Evolutionary conservation across 2,797 vertebrate genomes (phyloP), one percentile per base, ranked within the genome.

Genomic region (Peromyscus melanophrys): DNA sequence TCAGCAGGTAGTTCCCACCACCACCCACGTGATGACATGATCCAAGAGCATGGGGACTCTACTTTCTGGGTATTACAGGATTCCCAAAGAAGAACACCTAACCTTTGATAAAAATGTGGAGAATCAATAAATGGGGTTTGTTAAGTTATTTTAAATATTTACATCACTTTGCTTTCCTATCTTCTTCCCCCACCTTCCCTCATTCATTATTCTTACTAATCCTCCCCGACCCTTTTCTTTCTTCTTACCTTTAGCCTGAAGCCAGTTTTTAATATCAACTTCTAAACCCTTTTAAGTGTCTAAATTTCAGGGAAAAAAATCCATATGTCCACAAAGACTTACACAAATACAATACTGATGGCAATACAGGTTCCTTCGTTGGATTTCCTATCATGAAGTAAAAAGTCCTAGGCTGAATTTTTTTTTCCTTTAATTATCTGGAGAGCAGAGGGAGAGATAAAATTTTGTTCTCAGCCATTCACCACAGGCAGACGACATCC

Each of bases 401-500:
- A 59, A 57, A 34, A 1, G 12, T n/a, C 37, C 6, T 37, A 14
- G 16, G n/a, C 34, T 55, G 8, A 6, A 25, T 85, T 67, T 67
- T 67, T 67, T 12, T 8, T 12, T 4, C 86, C 29, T 91, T 91
- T 59, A 29, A 9, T 81, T 52, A 82, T 27, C 49, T 85, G 67
- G 55, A 75, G 91, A 90, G 81, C 84, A 96, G 93, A 97, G 31
- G 55, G 27, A 92, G 71, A n/a, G 11, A 37, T 31, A 80, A 94
- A 94, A 89, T 78, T 83, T 96, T 92, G 78, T 91, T 84, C 13
- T 95, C 65, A 69, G 85, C 46, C 89, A 43, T 73, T 95, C 49
- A 67, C 91, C 21, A 83, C 29, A 77, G 40, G 49, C 52, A 95
- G 31, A 89, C 12, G 40, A 76, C 75, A 87, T 96, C 94, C 37